Percentiles rank a stretch among this genome's conserved stretches.
phyloP scores from a whole-genome alignment of 2,113 vertebrate species.

The Aptenodytes forsteri region DNA sequence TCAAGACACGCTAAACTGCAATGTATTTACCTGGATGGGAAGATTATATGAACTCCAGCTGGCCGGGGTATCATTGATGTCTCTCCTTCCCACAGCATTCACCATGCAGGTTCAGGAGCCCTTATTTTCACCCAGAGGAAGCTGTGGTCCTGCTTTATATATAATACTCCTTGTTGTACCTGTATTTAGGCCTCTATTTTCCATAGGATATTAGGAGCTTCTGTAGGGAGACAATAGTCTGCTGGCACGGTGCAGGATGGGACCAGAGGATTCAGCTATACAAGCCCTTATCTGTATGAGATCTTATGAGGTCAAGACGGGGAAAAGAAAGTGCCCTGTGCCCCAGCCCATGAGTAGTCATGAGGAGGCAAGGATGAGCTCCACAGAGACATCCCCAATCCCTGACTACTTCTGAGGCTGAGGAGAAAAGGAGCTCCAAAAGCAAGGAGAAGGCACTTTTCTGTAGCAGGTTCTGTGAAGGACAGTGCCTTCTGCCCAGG shows the following conservation, averaged over 20 bases:
- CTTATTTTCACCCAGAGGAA: background rate
- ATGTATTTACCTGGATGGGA: background rate
- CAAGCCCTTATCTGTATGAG: background rate
- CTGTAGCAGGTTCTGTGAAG: background rate
- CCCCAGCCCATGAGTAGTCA: background rate
- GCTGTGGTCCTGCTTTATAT: background rate
- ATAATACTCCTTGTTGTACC: background rate
- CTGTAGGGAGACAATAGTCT: background rate
- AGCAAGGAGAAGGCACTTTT: background rate
- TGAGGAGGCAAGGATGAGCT: background rate
- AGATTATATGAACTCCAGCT: background rate
- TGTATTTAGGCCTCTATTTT: background rate
- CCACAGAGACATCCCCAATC: background rate
- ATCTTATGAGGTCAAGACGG: fast-evolving
- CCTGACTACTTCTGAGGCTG: background rate
- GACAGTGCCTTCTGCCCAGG: background rate
- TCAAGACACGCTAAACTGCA: background rate
- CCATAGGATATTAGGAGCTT: background rate
- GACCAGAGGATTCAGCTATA: background rate
- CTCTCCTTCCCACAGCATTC: background rate
- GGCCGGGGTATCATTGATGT: background rate
- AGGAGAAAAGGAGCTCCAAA: background rate
- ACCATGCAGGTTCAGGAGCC: background rate
- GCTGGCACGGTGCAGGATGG: background rate
- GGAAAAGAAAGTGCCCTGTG: background rate